phyloP scores from a whole-genome alignment of 2,113 vertebrate genomes.

The Bos indicus region DNA sequence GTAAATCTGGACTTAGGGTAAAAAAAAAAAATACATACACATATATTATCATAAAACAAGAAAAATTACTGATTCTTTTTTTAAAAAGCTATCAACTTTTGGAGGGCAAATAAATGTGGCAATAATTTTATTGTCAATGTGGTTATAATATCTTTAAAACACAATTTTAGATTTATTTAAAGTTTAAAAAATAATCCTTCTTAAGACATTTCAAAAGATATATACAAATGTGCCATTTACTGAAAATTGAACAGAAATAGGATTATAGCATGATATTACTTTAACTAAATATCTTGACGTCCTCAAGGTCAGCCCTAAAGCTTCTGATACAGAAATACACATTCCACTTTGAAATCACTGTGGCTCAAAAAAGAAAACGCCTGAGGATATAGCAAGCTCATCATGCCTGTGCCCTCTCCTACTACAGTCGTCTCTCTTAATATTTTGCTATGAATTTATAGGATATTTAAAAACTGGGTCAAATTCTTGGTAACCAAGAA shows the following conservation, averaged over 20 bases:
- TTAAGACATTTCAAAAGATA: constrained; percentile 34
- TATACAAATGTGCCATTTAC: constrained; percentile 48
- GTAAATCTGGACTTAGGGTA: not conserved
- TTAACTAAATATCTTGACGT: constrained; percentile 36
- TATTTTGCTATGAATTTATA: constrained; percentile 60
- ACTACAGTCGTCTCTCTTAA: not conserved
- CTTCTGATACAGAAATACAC: constrained; percentile 61
- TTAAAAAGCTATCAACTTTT: not conserved
- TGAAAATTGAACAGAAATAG: constrained; percentile 49
- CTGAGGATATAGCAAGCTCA: constrained; percentile 55
- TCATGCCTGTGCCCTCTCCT: constrained; percentile 1
- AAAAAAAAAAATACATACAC: not conserved
- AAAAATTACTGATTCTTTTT: not conserved
- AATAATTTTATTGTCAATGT: not conserved
- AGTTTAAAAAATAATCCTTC: constrained; percentile 24
- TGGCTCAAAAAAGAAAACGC: constrained; percentile 58
- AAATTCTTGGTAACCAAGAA: constrained; percentile 49
- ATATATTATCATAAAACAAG: not conserved
- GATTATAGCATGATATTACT: constrained; percentile 57
- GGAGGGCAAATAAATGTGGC: not conserved
- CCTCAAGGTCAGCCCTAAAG: constrained; percentile 63
- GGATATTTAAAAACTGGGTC: constrained; percentile 56
- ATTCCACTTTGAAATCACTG: constrained; percentile 59
- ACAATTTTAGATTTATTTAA: not conserved
- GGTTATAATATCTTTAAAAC: not conserved